Base-by-base conservation (phyloP, 2,888 invertebrate species). In the Teinopalpus imperialis region DNA sequence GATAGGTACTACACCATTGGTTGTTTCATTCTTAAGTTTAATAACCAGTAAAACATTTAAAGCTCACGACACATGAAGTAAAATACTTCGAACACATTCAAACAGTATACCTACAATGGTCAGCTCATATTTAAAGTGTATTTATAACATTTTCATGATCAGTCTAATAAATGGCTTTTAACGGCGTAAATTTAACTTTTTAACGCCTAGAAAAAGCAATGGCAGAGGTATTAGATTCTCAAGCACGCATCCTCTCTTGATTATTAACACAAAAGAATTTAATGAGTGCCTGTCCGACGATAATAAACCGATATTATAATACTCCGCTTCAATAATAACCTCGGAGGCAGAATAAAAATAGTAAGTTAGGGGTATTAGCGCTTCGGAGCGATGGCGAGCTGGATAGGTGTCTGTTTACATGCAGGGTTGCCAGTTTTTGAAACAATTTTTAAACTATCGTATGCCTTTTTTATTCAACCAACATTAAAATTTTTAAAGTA, bases 301-400 rank as follows among this genome's bases (percentile, higher is more conserved):
- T 69, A 69, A 67, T 70, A 67, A 66, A 66, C 64, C 52, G 65
- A 66, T 67, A 70, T 70, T 66, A 63, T 65, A 64, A 57, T 50
- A 56, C 44, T 49, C 31, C 41, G 24, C 49, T 51, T 57, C 61
- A 58, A 59, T 63, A 63, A 66, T 68, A 59, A 58, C 52, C 53
- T 54, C 43, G 43, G 43, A 50, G 46, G 41, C 32, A 54, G 59
- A 59, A 53, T 48, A 57, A 63, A 58, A 62, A 54, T 49, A 55
- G 47, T 47, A 53, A 49, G 52, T 47, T 48, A 54, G 53, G 51
- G 39, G 49, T 36, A 46, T 52, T 52, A 45, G 40, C 50, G 48
- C 52, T 50, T 48, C 45, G 40, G 40, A 43, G 43, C 39, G 50
- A 44, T 36, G 31, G 35, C 26, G 45, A 20, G 27, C 23, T 16